Conservation (phyloP, 2,797 vertebrate species). For the Bothrops alternatus region DNA sequence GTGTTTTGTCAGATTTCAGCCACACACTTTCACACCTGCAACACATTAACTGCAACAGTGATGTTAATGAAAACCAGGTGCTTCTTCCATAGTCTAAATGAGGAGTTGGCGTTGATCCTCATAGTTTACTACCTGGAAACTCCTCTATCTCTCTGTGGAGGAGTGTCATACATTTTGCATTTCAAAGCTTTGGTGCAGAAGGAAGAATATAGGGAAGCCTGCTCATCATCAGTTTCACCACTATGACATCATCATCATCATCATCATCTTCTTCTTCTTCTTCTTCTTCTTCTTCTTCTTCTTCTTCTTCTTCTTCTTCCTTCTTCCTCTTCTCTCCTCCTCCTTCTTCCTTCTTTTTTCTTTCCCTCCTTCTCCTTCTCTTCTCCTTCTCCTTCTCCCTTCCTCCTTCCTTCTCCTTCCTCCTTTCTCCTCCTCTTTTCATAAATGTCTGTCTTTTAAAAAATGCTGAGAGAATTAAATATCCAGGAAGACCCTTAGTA, state of each 20-base stretch:
- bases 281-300: background rate
- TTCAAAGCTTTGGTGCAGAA: constrained; percentile 9
- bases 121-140: constrained; percentile 44
- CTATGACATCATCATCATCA: background rate
- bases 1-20: constrained; percentile 72
- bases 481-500: constrained; percentile 30
- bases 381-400: background rate
- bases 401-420: background rate
- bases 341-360: background rate
- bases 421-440: background rate
- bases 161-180: constrained; percentile 1
- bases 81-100: constrained; percentile 53
- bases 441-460: constrained; percentile 6
- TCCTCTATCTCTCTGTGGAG: constrained; percentile 16
- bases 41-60: constrained; percentile 78
- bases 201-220: constrained; percentile 10
- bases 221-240: background rate
- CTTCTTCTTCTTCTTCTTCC: background rate
- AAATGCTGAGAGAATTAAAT: constrained; percentile 15
- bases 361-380: background rate
- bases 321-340: background rate
- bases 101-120: constrained; percentile 41
- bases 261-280: background rate
- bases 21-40: constrained; percentile 80
- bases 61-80: constrained; percentile 88